Evolutionary conservation across 2,797 vertebrate species (phyloP).

Genomic region (Myotis pilosus): DNA sequence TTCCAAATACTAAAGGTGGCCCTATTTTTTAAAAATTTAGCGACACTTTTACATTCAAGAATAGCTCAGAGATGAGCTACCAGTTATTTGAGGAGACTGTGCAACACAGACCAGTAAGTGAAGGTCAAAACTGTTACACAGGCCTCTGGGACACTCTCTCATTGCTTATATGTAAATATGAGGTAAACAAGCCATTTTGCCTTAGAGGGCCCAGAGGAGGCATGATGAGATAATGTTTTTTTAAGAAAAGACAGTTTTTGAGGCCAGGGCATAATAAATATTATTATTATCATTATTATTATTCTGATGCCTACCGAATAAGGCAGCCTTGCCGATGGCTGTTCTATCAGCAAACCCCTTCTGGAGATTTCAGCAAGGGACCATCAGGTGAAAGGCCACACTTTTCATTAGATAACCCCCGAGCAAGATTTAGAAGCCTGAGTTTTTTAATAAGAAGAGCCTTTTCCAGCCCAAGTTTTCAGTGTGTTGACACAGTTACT

Average conservation of each 20-base stretch:
- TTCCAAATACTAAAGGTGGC: neutral
- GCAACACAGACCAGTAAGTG: neutral
- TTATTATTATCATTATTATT: slow-evolving; percentile 16
- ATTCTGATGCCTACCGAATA: slow-evolving; percentile 22
- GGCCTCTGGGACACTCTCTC: neutral
- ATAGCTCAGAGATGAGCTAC: neutral
- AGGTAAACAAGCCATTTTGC: slow-evolving; percentile 36
- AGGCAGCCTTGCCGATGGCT: neutral
- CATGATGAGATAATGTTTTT: neutral
- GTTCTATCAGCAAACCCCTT: neutral
- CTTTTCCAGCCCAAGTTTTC: slow-evolving; percentile 30
- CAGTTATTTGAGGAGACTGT: neutral
- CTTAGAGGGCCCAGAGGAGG: neutral
- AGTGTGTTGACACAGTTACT: slow-evolving; percentile 33
- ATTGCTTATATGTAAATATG: slow-evolving; percentile 34
- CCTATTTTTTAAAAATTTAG: neutral
- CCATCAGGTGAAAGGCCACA: slow-evolving; percentile 11
- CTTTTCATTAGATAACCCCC: slow-evolving; percentile 49
- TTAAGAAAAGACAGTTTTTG: neutral
- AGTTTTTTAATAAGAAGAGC: slow-evolving; percentile 57
- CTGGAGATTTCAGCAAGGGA: neutral
- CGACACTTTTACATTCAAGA: neutral
- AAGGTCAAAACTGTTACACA: slow-evolving; percentile 14
- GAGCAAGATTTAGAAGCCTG: slow-evolving; percentile 39
- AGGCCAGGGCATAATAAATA: slow-evolving; percentile 47